These are phyloP conservation scores for Drosophila melanica DNA, from an alignment of 1,140 invertebrate genomes.

Conservation along the genomic window DNA sequence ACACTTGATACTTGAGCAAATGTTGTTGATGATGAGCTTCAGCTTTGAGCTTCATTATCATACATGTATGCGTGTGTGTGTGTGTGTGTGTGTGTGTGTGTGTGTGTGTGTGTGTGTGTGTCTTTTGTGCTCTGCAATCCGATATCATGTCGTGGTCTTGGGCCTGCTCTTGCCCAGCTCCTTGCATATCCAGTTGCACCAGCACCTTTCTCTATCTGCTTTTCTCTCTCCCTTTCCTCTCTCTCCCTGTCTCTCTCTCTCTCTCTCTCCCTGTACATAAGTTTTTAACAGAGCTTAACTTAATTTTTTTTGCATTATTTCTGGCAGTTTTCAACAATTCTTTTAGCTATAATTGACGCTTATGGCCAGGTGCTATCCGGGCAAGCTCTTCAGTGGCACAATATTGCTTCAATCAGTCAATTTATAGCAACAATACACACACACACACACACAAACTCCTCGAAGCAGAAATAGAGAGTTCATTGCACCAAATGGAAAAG, in stretches of 20 bases:
- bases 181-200: constrained; percentile 72
- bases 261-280: constrained; percentile 7
- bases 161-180: constrained; percentile 14
- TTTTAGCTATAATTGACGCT: constrained; percentile 60
- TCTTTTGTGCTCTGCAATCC: constrained; percentile 63
- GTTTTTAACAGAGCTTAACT: constrained; percentile 12
- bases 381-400: neutral
- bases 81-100: neutral
- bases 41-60: constrained; percentile 38
- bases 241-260: neutral
- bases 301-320: constrained; percentile 20
- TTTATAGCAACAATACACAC: constrained; percentile 51
- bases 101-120: constrained; percentile 13
- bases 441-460: constrained; percentile 2
- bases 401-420: constrained; percentile 70
- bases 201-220: constrained; percentile 34
- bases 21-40: constrained; percentile 44
- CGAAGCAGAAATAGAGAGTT: constrained; percentile 24
- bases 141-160: constrained; percentile 66
- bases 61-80: neutral
- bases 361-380: constrained; percentile 56
- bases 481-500: constrained; percentile 46
- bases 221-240: neutral
- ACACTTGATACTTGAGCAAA: constrained; percentile 57
- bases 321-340: constrained; percentile 29